These are phyloP conservation scores for Allophyes oxyacanthae DNA, from an alignment of 2,888 invertebrate genomes.

Conservation along the genomic window DNA sequence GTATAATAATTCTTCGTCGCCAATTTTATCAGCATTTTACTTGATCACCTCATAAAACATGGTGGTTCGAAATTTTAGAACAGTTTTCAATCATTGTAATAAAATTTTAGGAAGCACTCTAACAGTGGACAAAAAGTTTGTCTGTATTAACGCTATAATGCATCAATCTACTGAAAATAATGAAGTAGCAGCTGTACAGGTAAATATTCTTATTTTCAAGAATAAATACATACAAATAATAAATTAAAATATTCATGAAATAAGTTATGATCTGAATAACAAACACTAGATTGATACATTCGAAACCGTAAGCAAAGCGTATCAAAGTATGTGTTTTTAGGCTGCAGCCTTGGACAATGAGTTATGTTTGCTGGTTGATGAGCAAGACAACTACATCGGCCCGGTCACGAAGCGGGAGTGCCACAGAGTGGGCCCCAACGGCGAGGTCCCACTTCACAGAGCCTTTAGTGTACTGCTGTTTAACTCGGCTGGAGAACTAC, in stretches of 20 bases:
- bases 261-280: too few relatives aligned
- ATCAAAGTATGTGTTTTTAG: conserved; percentile 23
- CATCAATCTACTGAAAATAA: conserved; percentile 18
- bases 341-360: conserved; percentile 35
- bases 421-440: conserved; percentile 90
- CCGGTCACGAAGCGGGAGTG: conserved; percentile 94
- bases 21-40: conserved; percentile 14
- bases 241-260: too few relatives aligned
- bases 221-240: too few relatives aligned
- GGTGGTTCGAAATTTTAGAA: conserved; percentile 15
- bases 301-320: too few relatives aligned
- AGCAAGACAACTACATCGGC: conserved; percentile 92
- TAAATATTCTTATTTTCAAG: conserved; percentile 1
- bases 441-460: conserved; percentile 93
- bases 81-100: conserved; percentile 13
- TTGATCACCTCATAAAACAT: conserved; percentile 11
- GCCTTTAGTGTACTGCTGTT: conserved; percentile 98
- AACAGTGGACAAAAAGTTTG: conserved; percentile 16
- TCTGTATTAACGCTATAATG: conserved; percentile 66
- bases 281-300: too few relatives aligned
- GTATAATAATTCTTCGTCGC: conserved; percentile 4
- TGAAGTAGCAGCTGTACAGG: conserved; percentile 28
- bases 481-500: conserved; percentile 92
- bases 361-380: conserved; percentile 92
- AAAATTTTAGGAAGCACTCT: conserved; percentile 16